phyloP scores from a whole-genome alignment of 2,797 vertebrate genomes.

The Natrix natrix region DNA sequence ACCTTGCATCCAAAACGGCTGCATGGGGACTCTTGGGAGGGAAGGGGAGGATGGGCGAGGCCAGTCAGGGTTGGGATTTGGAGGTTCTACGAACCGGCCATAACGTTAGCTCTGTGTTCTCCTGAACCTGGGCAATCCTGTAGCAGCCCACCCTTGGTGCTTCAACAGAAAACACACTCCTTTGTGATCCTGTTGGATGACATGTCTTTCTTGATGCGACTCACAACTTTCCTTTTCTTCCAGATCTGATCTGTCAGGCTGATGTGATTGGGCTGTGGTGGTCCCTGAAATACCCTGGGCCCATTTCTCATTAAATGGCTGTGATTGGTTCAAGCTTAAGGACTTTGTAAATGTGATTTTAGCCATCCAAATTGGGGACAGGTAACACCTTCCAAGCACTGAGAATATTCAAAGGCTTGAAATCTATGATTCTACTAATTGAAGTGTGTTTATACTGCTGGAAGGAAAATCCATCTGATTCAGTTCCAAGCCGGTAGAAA shows the following conservation, averaged over 20 bases:
- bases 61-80: too few species aligned
- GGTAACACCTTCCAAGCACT: too few species aligned
- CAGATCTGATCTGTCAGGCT: neutral
- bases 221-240: neutral
- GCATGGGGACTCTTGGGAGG: too few species aligned
- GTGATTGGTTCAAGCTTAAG: neutral
- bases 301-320: neutral
- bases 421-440: neutral
- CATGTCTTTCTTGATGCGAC: neutral
- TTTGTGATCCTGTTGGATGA: neutral
- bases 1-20: too few species aligned
- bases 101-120: too few species aligned
- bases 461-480: too few species aligned
- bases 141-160: too few species aligned
- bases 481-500: too few species aligned
- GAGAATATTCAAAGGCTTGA: neutral
- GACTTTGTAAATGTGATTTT: neutral
- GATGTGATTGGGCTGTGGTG: neutral
- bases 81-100: too few species aligned
- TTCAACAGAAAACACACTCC: neutral
- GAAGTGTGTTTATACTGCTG: neutral
- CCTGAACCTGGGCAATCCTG: too few species aligned
- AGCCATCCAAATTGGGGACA: neutral
- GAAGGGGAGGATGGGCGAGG: too few species aligned
- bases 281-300: neutral